These are phyloP conservation scores for Tupaia chinensis DNA, from an alignment of 2,113 vertebrate species.

Conservation along the genomic window DNA sequence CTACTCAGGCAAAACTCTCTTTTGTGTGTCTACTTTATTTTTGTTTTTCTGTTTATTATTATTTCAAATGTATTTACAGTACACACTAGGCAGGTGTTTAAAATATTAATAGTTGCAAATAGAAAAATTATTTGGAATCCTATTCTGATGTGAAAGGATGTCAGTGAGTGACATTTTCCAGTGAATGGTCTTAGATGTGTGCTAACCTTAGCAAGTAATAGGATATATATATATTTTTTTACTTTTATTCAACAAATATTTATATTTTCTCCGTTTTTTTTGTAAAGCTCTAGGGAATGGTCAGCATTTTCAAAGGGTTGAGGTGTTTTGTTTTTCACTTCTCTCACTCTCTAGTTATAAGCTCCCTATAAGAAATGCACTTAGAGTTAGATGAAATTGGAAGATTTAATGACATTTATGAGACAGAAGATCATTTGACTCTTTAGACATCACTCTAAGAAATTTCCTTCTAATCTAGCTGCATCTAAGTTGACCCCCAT, in stretches of 20 bases:
- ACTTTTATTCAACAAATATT: background rate
- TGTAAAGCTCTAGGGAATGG: background rate
- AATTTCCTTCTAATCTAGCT: background rate
- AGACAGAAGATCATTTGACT: constrained; percentile 25
- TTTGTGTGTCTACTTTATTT: background rate
- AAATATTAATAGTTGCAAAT: background rate
- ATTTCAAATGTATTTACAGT: background rate
- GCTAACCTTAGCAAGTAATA: background rate
- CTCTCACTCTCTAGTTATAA: background rate
- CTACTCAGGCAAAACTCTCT: background rate
- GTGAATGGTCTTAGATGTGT: background rate
- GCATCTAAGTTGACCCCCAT: background rate
- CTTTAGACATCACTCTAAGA: background rate
- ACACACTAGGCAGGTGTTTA: background rate
- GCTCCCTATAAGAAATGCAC: background rate
- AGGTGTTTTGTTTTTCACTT: background rate
- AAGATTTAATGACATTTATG: background rate
- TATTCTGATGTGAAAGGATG: background rate
- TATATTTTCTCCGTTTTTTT: background rate
- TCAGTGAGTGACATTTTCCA: background rate
- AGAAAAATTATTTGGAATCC: background rate
- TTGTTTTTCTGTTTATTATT: background rate
- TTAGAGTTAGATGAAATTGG: constrained; percentile 24
- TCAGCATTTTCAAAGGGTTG: background rate
- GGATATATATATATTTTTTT: background rate